Conservation (phyloP, 2,888 invertebrate species). For the Ophion ventricosus region DNA sequence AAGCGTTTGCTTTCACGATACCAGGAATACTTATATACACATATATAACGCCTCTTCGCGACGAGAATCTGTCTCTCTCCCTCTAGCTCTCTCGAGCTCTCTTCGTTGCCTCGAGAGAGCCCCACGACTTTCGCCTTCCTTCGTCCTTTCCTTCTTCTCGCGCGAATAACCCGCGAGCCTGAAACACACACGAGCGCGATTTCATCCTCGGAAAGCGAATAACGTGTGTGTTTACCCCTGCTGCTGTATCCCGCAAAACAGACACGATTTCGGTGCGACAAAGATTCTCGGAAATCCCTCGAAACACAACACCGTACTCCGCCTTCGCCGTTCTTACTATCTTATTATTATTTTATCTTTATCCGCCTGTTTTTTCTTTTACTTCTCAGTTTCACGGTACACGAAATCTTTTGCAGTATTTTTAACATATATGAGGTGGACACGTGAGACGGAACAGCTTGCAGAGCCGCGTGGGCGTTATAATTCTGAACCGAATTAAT, state of each 20-base stretch:
- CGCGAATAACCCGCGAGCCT: constrained; percentile 27
- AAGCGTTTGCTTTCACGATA: constrained; percentile 45
- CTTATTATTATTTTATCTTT: constrained; percentile 32
- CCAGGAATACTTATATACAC: constrained; percentile 13
- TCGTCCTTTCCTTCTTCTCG: constrained; percentile 57
- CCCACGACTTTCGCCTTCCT: constrained; percentile 63
- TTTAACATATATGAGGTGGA: neutral
- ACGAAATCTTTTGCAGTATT: constrained; percentile 27
- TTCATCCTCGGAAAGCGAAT: constrained; percentile 45
- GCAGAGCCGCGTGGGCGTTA: too few relatives aligned
- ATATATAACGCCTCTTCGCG: constrained; percentile 8
- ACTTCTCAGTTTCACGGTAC: constrained; percentile 11
- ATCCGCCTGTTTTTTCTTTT: constrained; percentile 24
- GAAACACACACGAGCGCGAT: constrained; percentile 33
- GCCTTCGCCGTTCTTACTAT: constrained; percentile 14
- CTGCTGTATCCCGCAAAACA: neutral
- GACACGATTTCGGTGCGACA: constrained; percentile 22
- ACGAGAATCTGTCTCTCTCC: neutral
- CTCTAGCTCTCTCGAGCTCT: neutral
- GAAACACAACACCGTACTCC: constrained; percentile 1
- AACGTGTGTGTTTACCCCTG: constrained; percentile 3
- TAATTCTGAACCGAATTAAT: too few relatives aligned
- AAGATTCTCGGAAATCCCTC: constrained; percentile 59
- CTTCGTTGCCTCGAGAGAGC: constrained; percentile 41
- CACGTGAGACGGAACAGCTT: too few relatives aligned